phyloP scores from a whole-genome alignment of 2,113 vertebrate species.

The Fregetta grallaria region DNA sequence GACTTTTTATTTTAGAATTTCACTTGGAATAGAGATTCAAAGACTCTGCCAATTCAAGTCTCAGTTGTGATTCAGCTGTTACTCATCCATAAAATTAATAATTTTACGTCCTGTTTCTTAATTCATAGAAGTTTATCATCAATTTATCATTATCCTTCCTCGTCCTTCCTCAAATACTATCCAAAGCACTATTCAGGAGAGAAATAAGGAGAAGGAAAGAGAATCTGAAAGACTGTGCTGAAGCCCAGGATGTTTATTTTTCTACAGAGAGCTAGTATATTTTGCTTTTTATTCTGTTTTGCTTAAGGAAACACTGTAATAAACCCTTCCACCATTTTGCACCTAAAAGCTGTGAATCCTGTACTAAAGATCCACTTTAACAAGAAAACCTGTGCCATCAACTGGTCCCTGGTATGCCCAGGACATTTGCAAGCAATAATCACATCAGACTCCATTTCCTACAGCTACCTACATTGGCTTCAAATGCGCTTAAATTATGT shows the following conservation, averaged over 20 bases:
- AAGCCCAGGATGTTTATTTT: neutral
- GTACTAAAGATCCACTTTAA: neutral
- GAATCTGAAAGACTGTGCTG: neutral
- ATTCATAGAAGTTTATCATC: neutral
- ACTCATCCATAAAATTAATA: neutral
- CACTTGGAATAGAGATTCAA: constrained; percentile 14
- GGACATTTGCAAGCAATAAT: neutral
- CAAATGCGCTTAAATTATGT: neutral
- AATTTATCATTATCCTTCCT: neutral
- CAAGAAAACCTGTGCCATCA: neutral
- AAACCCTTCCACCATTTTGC: neutral
- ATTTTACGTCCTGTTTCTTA: neutral
- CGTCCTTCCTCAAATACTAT: neutral
- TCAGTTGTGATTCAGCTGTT: constrained; percentile 21
- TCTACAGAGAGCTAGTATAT: neutral
- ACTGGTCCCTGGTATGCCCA: neutral
- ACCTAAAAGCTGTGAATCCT: neutral
- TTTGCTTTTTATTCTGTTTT: neutral
- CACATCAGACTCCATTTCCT: neutral
- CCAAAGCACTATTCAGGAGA: neutral
- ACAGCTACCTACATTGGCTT: neutral
- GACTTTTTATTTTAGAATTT: constrained; percentile 33
- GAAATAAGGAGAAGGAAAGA: neutral
- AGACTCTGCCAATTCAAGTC: constrained; percentile 10
- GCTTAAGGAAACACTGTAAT: neutral